Conservation (phyloP, 2,888 invertebrate genomes). For the Venusia cambrica region DNA sequence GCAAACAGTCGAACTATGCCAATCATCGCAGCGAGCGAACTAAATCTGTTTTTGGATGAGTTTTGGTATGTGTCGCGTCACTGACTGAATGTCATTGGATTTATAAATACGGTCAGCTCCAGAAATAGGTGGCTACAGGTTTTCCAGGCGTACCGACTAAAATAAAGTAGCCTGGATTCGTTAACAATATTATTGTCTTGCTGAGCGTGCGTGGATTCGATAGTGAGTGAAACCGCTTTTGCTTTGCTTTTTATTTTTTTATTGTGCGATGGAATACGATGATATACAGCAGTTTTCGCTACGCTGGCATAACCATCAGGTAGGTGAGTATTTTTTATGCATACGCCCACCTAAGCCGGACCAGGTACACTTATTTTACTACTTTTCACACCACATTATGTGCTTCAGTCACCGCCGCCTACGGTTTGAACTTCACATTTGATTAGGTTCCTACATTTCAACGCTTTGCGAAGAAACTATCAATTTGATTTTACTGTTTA, state of each 20-base stretch:
- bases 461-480: constrained; percentile 10
- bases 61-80: constrained; percentile 80
- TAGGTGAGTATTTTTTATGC: constrained; percentile 74
- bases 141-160: constrained; percentile 81
- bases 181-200: constrained; percentile 79
- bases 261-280: constrained; percentile 76
- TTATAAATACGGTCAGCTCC: constrained; percentile 82
- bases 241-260: constrained; percentile 51
- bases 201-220: constrained; percentile 51
- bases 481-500: constrained; percentile 3
- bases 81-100: constrained; percentile 79
- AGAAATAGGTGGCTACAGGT: constrained; percentile 82
- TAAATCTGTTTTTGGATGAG: constrained; percentile 80
- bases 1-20: constrained; percentile 69
- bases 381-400: constrained; percentile 35
- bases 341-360: constrained; percentile 53
- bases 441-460: constrained; percentile 14
- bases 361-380: constrained; percentile 44
- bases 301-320: constrained; percentile 92
- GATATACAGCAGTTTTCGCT: constrained; percentile 90
- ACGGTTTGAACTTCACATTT: constrained; percentile 25
- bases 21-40: constrained; percentile 68
- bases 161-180: constrained; percentile 81
- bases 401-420: constrained; percentile 30
- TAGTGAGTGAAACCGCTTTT: constrained; percentile 52